Evolutionary conservation across 2,888 invertebrate genomes (phyloP).

Genomic region (Sphecodes monilicornis): DNA sequence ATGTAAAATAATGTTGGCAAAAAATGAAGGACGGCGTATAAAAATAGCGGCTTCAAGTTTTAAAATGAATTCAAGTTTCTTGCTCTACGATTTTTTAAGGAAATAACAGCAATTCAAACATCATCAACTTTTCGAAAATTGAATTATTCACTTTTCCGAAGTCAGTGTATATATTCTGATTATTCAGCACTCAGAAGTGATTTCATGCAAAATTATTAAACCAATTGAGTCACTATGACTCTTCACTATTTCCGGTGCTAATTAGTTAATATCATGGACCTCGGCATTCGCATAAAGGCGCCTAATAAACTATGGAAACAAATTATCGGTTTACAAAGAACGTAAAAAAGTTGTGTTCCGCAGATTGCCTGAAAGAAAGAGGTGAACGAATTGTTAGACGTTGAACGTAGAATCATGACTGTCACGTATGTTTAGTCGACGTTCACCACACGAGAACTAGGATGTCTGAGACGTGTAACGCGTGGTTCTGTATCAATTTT

Average conservation of each 20-base stretch:
- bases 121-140: too few species aligned
- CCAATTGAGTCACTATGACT: background rate
- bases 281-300: background rate
- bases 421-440: constrained; percentile 1
- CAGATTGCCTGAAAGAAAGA: background rate
- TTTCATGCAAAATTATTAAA: background rate
- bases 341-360: background rate
- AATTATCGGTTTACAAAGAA: background rate
- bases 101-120: too few species aligned
- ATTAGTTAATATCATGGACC: background rate
- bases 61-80: too few species aligned
- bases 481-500: background rate
- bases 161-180: too few species aligned
- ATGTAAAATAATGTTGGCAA: too few species aligned
- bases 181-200: background rate
- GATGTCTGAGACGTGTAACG: background rate
- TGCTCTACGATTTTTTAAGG: too few species aligned
- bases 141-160: too few species aligned
- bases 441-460: background rate
- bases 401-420: background rate
- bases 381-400: background rate
- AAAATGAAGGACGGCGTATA: too few species aligned
- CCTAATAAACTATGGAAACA: background rate
- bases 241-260: background rate
- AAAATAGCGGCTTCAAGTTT: too few species aligned